Base-by-base conservation (phyloP, 2,888 invertebrate genomes). In the Clistopyga incitator region DNA sequence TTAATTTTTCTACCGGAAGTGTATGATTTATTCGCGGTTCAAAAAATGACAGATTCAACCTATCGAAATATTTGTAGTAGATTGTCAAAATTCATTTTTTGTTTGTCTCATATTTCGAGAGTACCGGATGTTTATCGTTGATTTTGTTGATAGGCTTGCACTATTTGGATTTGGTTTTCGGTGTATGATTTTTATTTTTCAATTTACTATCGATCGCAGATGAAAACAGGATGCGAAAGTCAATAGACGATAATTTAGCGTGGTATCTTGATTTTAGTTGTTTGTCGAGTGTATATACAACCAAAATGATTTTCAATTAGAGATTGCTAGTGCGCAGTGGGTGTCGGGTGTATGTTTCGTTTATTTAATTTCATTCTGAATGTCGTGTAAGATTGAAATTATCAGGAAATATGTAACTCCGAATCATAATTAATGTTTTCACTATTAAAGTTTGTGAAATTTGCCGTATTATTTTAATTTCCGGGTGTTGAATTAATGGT, bases 351-450 rank as follows among this genome's bases (percentile, higher is more conserved):
- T 54, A 13, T 34, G 34, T n/a, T n/a, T 59, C 3, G 56, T 25
- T 29, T 3, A 59, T 59, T n/a, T 59, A 29, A 34, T 34, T n/a
- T 34, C 1, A 8, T 34, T 42, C n/a, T 23, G 23, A 59, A 29
- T 25, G 34, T 15, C n/a, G 18, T 18, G 8, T 18, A 38, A 10
- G 2, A 18, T 64, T 13, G 15, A 18, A 13, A 25, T 52, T 42
- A 54, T 3, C 64, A 25, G 11, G n/a, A 38, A 64, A 64, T 64
- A 18, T 20, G 18, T 38, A 11, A 64, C 42, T 64, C 38, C 61
- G 38, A 20, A 8, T 6, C 34, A n/a, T 29, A 61, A 61, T 6
- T n/a, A 29, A 0, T 64, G 6, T 38, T 38, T 18, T 11, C n/a
- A 18, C 1, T 18, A 38, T 38, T 42, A 18, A n/a, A 1, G 38